These are phyloP conservation scores for Empidonax traillii DNA, from an alignment of 2,113 vertebrate genomes.

Conservation along the genomic window DNA sequence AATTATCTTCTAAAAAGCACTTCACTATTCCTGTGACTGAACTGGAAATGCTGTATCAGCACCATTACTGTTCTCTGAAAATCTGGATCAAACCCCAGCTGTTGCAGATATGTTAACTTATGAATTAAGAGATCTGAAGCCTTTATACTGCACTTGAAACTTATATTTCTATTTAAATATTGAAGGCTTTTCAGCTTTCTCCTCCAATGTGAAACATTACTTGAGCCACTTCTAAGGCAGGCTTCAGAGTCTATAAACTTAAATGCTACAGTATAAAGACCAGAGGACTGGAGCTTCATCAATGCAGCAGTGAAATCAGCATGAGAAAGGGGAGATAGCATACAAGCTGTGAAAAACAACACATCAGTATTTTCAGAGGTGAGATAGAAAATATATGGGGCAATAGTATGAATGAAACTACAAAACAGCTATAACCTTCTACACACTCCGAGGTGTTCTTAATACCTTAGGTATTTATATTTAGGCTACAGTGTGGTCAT, in stretches of 20 bases:
- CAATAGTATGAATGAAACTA: background rate
- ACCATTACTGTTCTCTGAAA: slow-evolving; percentile 51
- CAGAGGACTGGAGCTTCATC: background rate
- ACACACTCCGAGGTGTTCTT: background rate
- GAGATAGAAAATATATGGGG: background rate
- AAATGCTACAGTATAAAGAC: background rate
- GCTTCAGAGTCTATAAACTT: background rate
- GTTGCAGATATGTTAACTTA: slow-evolving; percentile 41
- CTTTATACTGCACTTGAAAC: slow-evolving; percentile 18
- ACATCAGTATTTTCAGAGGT: background rate
- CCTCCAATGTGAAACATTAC: background rate
- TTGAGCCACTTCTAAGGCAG: background rate
- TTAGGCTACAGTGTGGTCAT: background rate
- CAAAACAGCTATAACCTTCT: background rate
- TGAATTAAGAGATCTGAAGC: slow-evolving; percentile 38
- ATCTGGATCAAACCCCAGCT: slow-evolving; percentile 53
- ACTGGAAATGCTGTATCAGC: slow-evolving; percentile 54
- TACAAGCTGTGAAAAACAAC: background rate
- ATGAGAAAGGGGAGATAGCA: background rate
- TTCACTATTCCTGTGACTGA: slow-evolving; percentile 35
- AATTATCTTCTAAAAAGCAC: slow-evolving; percentile 43
- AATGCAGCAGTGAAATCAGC: background rate
- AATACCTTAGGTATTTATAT: background rate
- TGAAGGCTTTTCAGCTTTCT: slow-evolving; percentile 35
- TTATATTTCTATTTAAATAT: slow-evolving; percentile 40